Percentiles rank a stretch among this genome's conserved stretches.
Conservation (phyloP, 2,113 vertebrate genomes). For the Eptatretus burgeri region DNA sequence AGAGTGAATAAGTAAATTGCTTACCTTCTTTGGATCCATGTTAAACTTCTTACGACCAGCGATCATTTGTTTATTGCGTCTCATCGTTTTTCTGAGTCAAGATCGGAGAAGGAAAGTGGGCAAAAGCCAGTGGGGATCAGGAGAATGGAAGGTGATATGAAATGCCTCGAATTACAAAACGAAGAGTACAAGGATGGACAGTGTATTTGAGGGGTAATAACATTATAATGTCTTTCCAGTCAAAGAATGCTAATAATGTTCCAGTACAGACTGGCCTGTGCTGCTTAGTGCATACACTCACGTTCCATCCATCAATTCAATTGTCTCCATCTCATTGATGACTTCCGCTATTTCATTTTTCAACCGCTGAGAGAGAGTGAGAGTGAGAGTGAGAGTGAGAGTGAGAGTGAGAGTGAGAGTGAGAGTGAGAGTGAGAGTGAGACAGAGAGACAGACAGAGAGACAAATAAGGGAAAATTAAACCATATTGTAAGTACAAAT, state of each 20-base stretch:
- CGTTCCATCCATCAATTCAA: slow-evolving; percentile 7
- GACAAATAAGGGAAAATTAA: too few species aligned
- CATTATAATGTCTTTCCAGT: too few species aligned
- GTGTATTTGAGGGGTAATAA: too few species aligned
- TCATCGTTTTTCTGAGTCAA: slow-evolving; percentile 40
- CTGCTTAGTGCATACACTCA: not conserved
- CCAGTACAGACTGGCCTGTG: too few species aligned
- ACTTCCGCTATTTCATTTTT: slow-evolving; percentile 3
- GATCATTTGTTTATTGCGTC: slow-evolving; percentile 48
- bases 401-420: not conserved
- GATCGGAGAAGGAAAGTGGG: slow-evolving; percentile 3
- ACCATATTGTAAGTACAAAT: too few species aligned
- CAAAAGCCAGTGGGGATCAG: too few species aligned
- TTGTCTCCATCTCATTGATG: slow-evolving; percentile 6
- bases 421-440: not conserved
- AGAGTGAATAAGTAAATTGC: too few species aligned
- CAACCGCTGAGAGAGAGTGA: not conserved
- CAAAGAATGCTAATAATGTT: too few species aligned
- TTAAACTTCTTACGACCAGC: slow-evolving; percentile 50
- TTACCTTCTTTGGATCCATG: slow-evolving; percentile 63
- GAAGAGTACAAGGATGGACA: too few species aligned
- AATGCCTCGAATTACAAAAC: too few species aligned
- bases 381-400: not conserved
- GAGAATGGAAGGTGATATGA: too few species aligned
- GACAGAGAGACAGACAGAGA: not conserved